Evolutionary conservation across 2,888 invertebrate species (phyloP).

Genomic region (Magallana nippona): DNA sequence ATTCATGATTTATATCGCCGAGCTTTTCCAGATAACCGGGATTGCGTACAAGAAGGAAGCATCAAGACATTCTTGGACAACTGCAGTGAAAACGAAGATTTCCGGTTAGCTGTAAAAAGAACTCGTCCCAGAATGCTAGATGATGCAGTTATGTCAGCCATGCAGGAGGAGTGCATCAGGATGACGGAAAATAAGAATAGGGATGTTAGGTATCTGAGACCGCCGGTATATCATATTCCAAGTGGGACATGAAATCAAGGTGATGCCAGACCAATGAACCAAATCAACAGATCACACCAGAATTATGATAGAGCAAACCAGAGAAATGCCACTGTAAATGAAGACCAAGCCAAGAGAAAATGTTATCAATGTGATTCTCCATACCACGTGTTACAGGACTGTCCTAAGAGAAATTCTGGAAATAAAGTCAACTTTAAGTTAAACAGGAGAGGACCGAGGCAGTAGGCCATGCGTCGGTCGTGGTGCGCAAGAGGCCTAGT

Average conservation of each 20-base stretch:
- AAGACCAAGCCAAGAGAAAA: background rate
- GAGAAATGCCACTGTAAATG: too few species aligned
- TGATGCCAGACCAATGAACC: too few species aligned
- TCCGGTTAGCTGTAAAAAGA: background rate
- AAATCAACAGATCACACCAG: too few species aligned
- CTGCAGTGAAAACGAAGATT: constrained; percentile 3
- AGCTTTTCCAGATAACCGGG: too few species aligned
- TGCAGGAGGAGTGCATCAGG: background rate
- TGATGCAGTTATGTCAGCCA: background rate
- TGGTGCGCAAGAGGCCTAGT: too few species aligned
- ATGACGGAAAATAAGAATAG: background rate
- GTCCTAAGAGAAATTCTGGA: background rate
- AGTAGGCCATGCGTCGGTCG: background rate
- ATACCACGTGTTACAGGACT: background rate
- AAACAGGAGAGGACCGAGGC: constrained; percentile 4
- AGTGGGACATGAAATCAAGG: too few species aligned
- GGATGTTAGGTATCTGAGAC: too few species aligned
- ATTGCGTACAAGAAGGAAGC: constrained; percentile 1
- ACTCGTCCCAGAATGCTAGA: background rate
- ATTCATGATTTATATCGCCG: too few species aligned
- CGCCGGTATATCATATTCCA: too few species aligned
- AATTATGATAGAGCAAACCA: too few species aligned
- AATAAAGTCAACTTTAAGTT: background rate
- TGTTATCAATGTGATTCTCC: background rate
- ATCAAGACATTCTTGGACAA: background rate